Conservation (phyloP, 2,113 vertebrate species). For the Petroica traversi region DNA sequence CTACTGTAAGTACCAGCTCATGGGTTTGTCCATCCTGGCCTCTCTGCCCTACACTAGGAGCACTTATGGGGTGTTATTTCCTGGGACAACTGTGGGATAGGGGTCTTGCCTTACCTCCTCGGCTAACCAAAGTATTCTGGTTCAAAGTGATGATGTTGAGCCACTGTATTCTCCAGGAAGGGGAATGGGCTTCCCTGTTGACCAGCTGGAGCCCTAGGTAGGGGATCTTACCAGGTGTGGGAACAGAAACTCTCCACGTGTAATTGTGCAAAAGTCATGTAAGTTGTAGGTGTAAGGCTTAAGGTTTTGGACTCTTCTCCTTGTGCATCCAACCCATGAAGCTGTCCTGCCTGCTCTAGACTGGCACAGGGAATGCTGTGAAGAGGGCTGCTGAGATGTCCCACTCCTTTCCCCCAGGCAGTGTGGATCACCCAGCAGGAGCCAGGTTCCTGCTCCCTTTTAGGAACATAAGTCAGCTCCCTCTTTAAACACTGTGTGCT, state of each 20-base stretch:
- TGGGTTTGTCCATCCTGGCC: rapidly evolving
- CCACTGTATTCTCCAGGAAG: neutral
- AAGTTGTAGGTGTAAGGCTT: neutral
- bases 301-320: neutral
- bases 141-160: neutral
- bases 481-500: neutral
- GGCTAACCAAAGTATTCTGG: neutral
- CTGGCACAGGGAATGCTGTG: neutral
- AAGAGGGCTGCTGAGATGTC: neutral
- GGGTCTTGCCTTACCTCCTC: neutral
- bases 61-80: neutral
- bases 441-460: neutral
- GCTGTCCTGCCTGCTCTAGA: neutral
- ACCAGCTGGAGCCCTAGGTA: neutral
- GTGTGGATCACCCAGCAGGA: neutral
- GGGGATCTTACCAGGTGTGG: neutral
- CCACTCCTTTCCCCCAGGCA: neutral
- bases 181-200: neutral
- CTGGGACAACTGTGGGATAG: neutral
- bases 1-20: conserved; percentile 77
- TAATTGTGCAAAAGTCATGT: neutral
- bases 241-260: neutral
- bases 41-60: neutral
- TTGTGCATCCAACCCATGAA: neutral
- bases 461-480: neutral